phyloP scores from a whole-genome alignment of 2,113 vertebrate genomes.

The Phaethornis superciliosus region DNA sequence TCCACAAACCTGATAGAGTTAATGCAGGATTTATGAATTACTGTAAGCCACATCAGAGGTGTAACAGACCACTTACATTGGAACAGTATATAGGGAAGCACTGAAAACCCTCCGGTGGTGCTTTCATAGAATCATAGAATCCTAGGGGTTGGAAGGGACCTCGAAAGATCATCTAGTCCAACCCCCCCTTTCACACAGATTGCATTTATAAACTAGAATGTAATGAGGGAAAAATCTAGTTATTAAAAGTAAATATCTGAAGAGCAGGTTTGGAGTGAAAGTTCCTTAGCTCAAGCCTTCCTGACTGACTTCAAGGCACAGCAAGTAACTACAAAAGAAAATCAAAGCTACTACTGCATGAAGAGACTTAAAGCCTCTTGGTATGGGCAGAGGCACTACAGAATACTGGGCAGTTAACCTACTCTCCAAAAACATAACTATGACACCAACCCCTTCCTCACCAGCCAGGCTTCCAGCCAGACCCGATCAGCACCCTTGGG shows the following conservation, averaged over 20 bases:
- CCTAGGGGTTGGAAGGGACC: too few relatives aligned
- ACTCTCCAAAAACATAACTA: not conserved
- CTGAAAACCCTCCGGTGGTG: not conserved
- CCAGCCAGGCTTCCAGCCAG: too few relatives aligned
- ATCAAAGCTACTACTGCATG: not conserved
- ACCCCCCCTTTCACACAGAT: accelerated
- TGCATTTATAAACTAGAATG: not conserved
- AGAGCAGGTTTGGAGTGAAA: accelerated
- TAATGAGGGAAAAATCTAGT: accelerated
- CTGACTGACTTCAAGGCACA: accelerated
- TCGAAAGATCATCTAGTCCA: too few relatives aligned
- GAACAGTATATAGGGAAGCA: accelerated
- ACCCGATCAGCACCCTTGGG: accelerated
- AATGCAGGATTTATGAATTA: not conserved
- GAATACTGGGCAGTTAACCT: accelerated
- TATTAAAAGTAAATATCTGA: accelerated
- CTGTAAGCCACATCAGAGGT: not conserved
- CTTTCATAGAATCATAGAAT: too few relatives aligned
- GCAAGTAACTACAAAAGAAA: not conserved
- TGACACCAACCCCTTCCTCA: not conserved
- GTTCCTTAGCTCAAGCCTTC: not conserved
- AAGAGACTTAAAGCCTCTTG: not conserved
- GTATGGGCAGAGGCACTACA: not conserved
- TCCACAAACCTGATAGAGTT: not conserved
- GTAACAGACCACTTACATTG: not conserved